These are phyloP conservation scores for Anas platyrhynchos DNA, from an alignment of 2,113 vertebrate species.

Conservation along the genomic window DNA sequence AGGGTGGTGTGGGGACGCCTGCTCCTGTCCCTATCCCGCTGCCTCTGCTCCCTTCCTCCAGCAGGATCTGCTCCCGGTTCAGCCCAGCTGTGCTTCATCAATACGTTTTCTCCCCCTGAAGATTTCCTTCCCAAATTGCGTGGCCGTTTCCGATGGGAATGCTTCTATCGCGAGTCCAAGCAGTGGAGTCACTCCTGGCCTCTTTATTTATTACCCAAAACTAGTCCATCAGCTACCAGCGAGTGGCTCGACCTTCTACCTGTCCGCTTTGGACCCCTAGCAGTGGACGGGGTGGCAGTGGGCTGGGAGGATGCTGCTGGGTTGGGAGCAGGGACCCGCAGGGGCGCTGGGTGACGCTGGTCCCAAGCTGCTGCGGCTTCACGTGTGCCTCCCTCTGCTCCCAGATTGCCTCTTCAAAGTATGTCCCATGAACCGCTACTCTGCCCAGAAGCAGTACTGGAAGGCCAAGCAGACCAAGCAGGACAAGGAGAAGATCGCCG, in stretches of 20 bases:
- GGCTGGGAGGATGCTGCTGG: background rate
- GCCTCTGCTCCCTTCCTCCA: background rate
- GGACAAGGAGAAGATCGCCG: slow-evolving; percentile 95
- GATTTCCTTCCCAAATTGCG: background rate
- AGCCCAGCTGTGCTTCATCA: slow-evolving; percentile 56
- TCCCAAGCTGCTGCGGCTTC: background rate
- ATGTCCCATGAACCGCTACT: slow-evolving; percentile 98
- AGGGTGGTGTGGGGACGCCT: background rate
- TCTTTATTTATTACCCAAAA: background rate
- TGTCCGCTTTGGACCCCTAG: background rate
- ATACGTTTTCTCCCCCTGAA: slow-evolving; percentile 6
- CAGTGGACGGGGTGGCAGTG: background rate
- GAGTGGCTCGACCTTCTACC: background rate
- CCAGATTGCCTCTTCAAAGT: slow-evolving; percentile 97
- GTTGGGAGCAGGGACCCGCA: background rate
- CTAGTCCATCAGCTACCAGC: background rate
- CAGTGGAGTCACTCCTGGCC: background rate
- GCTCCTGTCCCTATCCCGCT: fast-evolving
- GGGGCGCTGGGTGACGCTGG: fast-evolving
- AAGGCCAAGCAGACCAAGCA: slow-evolving; percentile 98
- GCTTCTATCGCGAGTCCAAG: background rate
- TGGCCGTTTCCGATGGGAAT: background rate
- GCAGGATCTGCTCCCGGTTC: background rate
- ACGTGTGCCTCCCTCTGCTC: background rate
- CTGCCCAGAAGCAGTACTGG: slow-evolving; percentile 99